phyloP scores from a whole-genome alignment of 1,140 invertebrate species.

The Caenorhabditis brenneri region DNA sequence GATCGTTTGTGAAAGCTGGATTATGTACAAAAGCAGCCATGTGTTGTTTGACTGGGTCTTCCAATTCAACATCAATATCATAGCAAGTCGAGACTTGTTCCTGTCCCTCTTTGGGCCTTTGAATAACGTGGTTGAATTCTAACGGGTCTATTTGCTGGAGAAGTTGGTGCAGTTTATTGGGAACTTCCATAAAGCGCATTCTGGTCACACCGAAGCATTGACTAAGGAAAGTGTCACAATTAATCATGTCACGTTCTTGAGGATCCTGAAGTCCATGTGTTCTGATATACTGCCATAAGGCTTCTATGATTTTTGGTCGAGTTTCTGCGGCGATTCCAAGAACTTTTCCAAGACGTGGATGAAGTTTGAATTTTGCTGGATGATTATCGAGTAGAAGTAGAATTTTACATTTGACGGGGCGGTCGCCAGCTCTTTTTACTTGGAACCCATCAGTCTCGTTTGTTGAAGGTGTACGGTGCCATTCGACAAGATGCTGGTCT shows the following conservation, averaged over 20 bases:
- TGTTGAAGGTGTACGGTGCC: constrained; percentile 95
- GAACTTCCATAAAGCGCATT: constrained; percentile 99
- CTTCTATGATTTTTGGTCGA: constrained; percentile 93
- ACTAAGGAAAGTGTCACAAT: constrained; percentile 82
- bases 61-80: constrained; percentile 90
- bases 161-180: constrained; percentile 89
- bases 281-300: constrained; percentile 99
- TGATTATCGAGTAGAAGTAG: constrained; percentile 95
- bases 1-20: constrained; percentile 96
- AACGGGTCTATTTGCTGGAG: constrained; percentile 96
- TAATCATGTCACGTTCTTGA: constrained; percentile 82
- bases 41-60: constrained; percentile 93
- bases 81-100: constrained; percentile 99
- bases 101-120: constrained; percentile 78
- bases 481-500: constrained; percentile 82
- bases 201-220: constrained; percentile 82
- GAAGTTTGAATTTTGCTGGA: constrained; percentile 96
- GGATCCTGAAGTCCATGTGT: constrained; percentile 82
- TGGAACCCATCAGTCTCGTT: constrained; percentile 99
- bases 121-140: constrained; percentile 96
- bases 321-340: constrained; percentile 97
- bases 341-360: constrained; percentile 85
- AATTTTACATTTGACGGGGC: constrained; percentile 97
- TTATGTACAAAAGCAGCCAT: constrained; percentile 96
- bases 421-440: constrained; percentile 96